Evolutionary conservation across 1,140 invertebrate species (phyloP), one percentile per base, ranked within the genome.

Genomic region (Aporrectodea caliginosa): DNA sequence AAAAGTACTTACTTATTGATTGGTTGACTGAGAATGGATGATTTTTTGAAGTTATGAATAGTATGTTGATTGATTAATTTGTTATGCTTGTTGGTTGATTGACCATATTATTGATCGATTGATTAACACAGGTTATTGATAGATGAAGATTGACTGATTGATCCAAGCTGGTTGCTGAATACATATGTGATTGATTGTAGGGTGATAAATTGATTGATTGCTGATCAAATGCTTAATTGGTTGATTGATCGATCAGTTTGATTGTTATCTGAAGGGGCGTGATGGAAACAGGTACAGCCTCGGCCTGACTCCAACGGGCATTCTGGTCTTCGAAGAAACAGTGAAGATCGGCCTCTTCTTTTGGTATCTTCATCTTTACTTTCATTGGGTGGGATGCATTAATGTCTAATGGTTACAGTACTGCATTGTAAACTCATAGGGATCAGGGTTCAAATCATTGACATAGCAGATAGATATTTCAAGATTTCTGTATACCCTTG

Each of bases 301-400:
- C 83, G 98, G 98, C 35, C 89, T 99, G 82, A 98, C 97, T 74
- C 98, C 98, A 77, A 97, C 95, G 86, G 98, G 98, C 77, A 94
- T 99, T 85, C 93, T 99, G 84, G 93, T 99, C 71, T 92, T 99
- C 85, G 92, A 98, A 83, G 97, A 96, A 85, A 94, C 95, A 89
- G 94, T 83, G 87, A 98, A 98, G 90, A 98, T 99, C 83, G 98
- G 97, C 82, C 95, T 98, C 88, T 99, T 99, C 90, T 98, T 97
- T 89, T 99, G 98, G 98, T 92, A 86, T 87, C 88, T 85, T 27
- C 1, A 1, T 35, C 1, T 58, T 22, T 58, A 6, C 43, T 58
- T 22, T 22, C 22, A 58, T 58, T 58, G 6, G 6, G 6, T 58
- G 43, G 43, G 43, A 6, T 58, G 43, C 22, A 12, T 22, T 12